Evolutionary conservation across 2,113 vertebrate species (phyloP).

Genomic region (Trachemys scripta): DNA sequence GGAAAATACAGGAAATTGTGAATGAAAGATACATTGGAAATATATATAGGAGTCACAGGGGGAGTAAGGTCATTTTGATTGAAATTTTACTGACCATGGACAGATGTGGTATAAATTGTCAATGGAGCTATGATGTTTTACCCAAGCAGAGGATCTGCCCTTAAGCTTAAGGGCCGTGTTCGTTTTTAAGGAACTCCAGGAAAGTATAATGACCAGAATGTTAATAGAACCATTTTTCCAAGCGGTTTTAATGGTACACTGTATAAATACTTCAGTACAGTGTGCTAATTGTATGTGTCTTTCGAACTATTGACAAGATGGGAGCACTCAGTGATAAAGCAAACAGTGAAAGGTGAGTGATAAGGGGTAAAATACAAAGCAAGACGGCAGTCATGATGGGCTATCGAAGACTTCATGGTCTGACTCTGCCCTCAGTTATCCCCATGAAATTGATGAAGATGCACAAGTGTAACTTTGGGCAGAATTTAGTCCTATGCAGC

Average conservation of each 20-base stretch:
- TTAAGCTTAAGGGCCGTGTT: neutral
- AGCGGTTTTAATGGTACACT: neutral
- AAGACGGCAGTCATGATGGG: neutral
- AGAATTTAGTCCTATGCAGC: neutral
- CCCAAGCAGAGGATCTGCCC: neutral
- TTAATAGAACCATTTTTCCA: neutral
- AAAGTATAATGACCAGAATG: neutral
- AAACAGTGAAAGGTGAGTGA: neutral
- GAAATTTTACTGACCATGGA: neutral
- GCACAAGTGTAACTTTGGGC: neutral
- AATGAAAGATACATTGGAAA: neutral
- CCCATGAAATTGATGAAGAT: neutral
- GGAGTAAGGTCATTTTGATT: neutral
- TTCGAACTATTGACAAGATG: neutral
- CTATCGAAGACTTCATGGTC: neutral
- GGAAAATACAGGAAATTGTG: neutral
- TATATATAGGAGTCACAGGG: neutral
- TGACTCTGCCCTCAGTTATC: neutral
- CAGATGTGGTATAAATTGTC: neutral
- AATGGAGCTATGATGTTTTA: neutral
- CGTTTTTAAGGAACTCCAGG: neutral
- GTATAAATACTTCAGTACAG: no score
- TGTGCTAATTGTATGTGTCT: neutral
- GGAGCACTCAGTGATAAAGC: neutral
- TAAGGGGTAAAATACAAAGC: no score